A percentile compares a stretch with the other conserved stretches of the same genome.
Conservation (phyloP, 2,113 vertebrate species). For the Laticauda colubrina region DNA sequence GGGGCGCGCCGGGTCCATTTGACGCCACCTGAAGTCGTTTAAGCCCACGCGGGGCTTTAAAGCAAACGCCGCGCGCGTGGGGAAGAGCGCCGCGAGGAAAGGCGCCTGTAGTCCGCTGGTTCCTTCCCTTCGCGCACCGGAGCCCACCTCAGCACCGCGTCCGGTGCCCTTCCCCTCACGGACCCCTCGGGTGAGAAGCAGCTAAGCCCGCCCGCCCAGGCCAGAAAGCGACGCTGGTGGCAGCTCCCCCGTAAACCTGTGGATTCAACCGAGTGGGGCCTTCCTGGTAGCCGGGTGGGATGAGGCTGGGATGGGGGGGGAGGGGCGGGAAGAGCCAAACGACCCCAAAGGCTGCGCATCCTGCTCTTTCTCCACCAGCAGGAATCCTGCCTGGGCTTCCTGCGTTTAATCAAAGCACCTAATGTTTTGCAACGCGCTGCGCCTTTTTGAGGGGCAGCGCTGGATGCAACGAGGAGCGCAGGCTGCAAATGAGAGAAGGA, state of each 20-base stretch:
- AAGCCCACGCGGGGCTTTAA: not conserved
- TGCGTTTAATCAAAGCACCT: too few relatives aligned
- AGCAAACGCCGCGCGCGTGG: not conserved
- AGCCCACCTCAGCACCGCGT: not conserved
- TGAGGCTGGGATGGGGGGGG: not conserved
- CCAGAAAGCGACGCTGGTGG: not conserved
- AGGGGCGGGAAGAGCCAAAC: fast-evolving
- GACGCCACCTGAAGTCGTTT: not conserved
- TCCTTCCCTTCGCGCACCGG: not conserved
- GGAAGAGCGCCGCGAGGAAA: not conserved
- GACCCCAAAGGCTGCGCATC: not conserved
- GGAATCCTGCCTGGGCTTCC: not conserved
- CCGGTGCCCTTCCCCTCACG: not conserved
- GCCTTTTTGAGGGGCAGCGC: not conserved
- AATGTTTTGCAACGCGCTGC: not conserved
- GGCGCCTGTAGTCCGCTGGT: too few relatives aligned
- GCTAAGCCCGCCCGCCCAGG: not conserved
- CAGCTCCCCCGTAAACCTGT: not conserved
- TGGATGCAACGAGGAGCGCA: not conserved
- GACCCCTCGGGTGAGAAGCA: not conserved
- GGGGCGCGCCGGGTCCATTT: too few relatives aligned
- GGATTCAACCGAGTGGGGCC: not conserved
- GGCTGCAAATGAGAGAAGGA: not conserved
- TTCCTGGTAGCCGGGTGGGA: not conserved
- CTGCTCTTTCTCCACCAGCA: not conserved